phyloP scores from a whole-genome alignment of 2,113 vertebrate genomes.

The Vimba vimba region DNA sequence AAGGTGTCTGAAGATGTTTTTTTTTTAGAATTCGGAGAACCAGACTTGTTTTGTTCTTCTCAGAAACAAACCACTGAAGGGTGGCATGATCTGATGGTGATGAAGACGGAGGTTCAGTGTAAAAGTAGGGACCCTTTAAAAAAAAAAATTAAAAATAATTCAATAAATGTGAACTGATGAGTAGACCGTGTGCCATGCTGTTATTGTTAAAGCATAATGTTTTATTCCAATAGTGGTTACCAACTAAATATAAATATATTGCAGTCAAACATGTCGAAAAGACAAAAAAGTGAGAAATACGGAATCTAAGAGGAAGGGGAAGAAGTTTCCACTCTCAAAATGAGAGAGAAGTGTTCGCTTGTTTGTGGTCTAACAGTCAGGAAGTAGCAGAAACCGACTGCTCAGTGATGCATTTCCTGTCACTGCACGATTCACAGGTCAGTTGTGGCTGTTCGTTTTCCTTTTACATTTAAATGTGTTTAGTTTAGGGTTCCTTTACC shows the following conservation, averaged over 20 bases:
- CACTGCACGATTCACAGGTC: conserved; percentile 76
- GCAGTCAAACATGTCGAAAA: background rate
- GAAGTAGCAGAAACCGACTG: conserved; percentile 76
- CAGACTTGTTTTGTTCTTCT: conserved; percentile 29
- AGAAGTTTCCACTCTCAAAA: conserved; percentile 75
- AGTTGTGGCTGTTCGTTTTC: conserved; percentile 67
- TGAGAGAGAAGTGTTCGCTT: conserved; percentile 71
- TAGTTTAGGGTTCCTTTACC: conserved; percentile 39
- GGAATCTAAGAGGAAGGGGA: conserved; percentile 62
- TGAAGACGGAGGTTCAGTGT: background rate
- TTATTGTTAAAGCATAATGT: background rate
- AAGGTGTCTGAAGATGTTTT: background rate
- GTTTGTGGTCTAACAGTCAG: conserved; percentile 85
- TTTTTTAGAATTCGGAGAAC: conserved; percentile 18
- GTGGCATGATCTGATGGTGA: background rate
- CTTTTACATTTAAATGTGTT: conserved; percentile 48
- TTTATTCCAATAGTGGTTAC: background rate
- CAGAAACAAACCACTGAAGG: conserved; percentile 21
- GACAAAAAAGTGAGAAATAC: conserved; percentile 63
- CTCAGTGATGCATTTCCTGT: conserved; percentile 79
- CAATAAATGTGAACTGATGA: too few species aligned
- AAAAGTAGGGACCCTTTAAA: background rate
- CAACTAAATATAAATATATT: background rate
- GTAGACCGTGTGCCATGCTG: background rate
- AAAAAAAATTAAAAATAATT: too few species aligned